Conservation (phyloP, 2,797 vertebrate species). For the Gambelia wislizenii region DNA sequence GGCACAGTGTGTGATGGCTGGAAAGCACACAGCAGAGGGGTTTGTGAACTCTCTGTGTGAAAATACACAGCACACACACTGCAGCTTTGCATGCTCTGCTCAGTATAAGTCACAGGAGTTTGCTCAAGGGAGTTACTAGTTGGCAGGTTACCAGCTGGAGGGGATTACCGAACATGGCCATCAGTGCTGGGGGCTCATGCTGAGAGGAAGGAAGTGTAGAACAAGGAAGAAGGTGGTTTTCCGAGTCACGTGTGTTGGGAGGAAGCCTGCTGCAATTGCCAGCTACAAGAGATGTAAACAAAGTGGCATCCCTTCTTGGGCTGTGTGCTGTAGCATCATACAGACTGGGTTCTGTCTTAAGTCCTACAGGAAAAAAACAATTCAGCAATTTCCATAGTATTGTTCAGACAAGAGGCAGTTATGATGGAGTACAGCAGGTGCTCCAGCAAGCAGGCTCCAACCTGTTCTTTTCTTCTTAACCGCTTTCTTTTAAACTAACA, state of each 20-base stretch:
- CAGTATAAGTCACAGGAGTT: slow-evolving; percentile 12
- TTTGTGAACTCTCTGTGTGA: background rate
- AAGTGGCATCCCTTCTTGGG: accelerated
- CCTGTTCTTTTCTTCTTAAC: background rate
- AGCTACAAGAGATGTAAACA: slow-evolving; percentile 43
- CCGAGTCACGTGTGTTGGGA: background rate
- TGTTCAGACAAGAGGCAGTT: background rate
- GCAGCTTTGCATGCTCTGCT: background rate
- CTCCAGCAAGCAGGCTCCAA: background rate
- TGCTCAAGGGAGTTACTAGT: slow-evolving; percentile 36
- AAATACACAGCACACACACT: background rate
- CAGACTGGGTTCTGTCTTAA: background rate
- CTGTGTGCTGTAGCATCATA: background rate
- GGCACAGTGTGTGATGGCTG: background rate
- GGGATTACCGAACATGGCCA: slow-evolving; percentile 59
- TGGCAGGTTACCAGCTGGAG: slow-evolving; percentile 16
- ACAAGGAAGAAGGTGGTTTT: slow-evolving; percentile 44
- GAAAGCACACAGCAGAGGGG: background rate
- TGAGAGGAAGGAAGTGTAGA: slow-evolving; percentile 55
- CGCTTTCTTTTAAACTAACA: background rate
- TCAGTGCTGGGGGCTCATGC: slow-evolving; percentile 15
- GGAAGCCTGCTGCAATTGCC: slow-evolving; percentile 14
- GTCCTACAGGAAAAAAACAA: background rate
- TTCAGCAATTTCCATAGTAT: background rate
- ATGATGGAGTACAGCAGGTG: too few species aligned